Percentiles rank a stretch among this genome's conserved stretches.
These are phyloP conservation scores for Drosophila macrospina DNA, from an alignment of 2,888 invertebrate species.

Conservation along the genomic window DNA sequence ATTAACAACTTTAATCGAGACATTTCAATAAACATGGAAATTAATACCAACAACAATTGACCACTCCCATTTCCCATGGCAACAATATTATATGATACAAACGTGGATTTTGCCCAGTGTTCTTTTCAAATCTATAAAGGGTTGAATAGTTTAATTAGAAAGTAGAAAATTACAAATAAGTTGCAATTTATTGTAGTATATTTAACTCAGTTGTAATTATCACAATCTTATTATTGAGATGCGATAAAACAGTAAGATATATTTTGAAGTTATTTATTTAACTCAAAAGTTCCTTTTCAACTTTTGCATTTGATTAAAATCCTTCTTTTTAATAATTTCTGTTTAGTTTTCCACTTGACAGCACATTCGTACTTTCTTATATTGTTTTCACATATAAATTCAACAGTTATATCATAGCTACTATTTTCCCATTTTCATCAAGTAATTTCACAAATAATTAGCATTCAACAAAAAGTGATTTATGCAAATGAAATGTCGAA, in stretches of 20 bases:
- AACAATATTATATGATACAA: background rate
- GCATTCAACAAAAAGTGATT: constrained; percentile 32
- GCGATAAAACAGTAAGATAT: no score
- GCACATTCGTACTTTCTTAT: background rate
- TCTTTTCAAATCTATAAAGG: no score
- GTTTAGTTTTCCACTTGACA: background rate
- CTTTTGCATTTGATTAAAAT: background rate
- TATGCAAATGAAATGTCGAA: constrained; percentile 50
- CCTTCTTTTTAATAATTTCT: background rate
- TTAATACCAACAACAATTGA: background rate
- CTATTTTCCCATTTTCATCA: constrained; percentile 20
- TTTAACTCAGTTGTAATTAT: background rate
- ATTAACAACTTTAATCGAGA: background rate
- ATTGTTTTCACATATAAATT: constrained; percentile 5
- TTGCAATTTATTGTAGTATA: no score
- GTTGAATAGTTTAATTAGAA: no score
- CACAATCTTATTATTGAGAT: background rate
- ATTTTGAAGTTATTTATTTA: no score
- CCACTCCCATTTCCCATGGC: constrained; percentile 1
- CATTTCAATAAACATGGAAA: constrained; percentile 5
- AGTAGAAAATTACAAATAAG: no score
- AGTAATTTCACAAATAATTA: constrained; percentile 34
- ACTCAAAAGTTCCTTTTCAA: no score
- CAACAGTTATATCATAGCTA: constrained; percentile 29
- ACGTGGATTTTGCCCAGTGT: background rate